A percentile compares a stretch with the other conserved stretches of the same genome.
Conservation (phyloP, 2,888 invertebrate species). For the Junonia oenone region DNA sequence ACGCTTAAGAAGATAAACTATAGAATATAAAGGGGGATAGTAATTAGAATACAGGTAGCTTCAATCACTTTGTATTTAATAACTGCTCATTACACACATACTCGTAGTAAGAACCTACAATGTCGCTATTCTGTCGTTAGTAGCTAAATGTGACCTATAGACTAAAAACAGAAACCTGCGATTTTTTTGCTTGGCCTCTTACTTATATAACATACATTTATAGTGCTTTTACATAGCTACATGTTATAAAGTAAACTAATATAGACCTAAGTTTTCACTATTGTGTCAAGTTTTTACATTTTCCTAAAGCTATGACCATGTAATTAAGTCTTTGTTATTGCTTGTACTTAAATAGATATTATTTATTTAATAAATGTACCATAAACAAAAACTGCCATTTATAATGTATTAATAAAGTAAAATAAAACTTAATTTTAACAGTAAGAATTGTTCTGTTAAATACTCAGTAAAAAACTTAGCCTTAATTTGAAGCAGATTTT, state of each 20-base stretch:
- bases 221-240: too few species aligned
- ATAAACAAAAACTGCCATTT: conserved; percentile 12
- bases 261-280: background rate
- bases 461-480: background rate
- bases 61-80: too few species aligned
- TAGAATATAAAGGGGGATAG: too few species aligned
- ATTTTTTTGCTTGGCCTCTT: too few species aligned
- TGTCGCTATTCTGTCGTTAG: too few species aligned
- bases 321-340: background rate
- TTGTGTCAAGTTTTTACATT: conserved; percentile 6
- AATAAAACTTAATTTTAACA: background rate
- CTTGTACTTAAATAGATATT: background rate
- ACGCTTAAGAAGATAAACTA: too few species aligned
- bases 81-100: too few species aligned
- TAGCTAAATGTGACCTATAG: too few species aligned
- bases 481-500: background rate
- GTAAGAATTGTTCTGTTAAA: background rate
- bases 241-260: background rate
- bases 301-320: background rate
- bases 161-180: too few species aligned
- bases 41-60: too few species aligned
- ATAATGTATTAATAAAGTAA: background rate
- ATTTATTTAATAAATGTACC: conserved; percentile 5
- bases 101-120: too few species aligned
- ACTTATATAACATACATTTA: too few species aligned